Evolutionary conservation across 2,888 invertebrate species (phyloP).

Genomic region (Eudemis profundana): DNA sequence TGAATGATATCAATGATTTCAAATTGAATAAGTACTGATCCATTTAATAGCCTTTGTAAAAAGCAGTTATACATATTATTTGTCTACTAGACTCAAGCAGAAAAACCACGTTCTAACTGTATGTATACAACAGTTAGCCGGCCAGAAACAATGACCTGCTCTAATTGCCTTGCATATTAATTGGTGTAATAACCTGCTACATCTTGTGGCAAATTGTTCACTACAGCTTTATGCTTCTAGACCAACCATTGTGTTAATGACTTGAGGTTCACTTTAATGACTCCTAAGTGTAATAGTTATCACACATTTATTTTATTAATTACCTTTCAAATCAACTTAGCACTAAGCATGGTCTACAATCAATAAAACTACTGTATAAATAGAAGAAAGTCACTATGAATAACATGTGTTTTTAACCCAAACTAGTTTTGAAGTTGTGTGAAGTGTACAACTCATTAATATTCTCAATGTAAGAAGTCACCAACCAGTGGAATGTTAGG

Average conservation of each 20-base stretch:
- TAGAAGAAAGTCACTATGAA: background rate
- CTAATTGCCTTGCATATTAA: slow-evolving; percentile 26
- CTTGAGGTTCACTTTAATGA: slow-evolving; percentile 2
- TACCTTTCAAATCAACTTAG: background rate
- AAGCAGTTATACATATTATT: no score
- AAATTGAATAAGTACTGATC: no score
- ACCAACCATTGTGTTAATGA: background rate
- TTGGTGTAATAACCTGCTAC: slow-evolving; percentile 1
- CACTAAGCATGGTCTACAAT: background rate
- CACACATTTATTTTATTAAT: background rate
- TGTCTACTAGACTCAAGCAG: background rate
- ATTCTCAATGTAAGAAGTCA: background rate
- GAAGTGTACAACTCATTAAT: background rate
- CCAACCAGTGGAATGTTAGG: background rate
- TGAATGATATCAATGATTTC: no score
- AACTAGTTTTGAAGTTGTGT: background rate
- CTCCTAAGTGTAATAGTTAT: no score
- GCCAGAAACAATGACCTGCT: background rate
- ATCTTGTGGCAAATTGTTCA: background rate
- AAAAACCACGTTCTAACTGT: background rate
- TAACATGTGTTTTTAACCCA: background rate
- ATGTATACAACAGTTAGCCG: background rate
- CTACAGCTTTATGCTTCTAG: background rate
- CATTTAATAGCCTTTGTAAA: no score
- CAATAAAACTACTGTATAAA: background rate